phyloP scores from a whole-genome alignment of 2,113 vertebrate genomes.

The Eupsittula cactorum region DNA sequence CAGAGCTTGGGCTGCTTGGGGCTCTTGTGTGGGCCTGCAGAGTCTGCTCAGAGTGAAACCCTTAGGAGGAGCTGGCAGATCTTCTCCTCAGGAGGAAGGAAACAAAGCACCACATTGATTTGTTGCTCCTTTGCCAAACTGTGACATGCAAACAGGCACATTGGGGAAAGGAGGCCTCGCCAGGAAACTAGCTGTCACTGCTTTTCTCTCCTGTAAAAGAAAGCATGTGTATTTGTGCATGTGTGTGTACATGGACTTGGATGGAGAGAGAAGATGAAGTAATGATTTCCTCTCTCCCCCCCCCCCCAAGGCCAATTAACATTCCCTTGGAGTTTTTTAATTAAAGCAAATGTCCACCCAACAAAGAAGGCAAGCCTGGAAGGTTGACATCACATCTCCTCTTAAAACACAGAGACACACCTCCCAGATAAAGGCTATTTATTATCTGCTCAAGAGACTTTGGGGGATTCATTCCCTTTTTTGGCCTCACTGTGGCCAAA shows the following conservation, averaged over 20 bases:
- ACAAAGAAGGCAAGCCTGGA: constrained; percentile 40
- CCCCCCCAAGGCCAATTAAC: constrained; percentile 19
- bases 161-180: not conserved
- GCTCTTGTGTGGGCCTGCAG: not conserved
- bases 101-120: not conserved
- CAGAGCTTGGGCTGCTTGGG: rapidly evolving
- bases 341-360: not conserved
- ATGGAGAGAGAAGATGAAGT: not conserved
- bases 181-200: not conserved
- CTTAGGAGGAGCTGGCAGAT: not conserved
- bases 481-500: constrained; percentile 29
- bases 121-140: not conserved
- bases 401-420: constrained; percentile 49
- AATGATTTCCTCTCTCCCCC: not conserved
- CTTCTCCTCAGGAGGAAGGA: not conserved
- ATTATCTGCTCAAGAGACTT: constrained; percentile 56
- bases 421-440: constrained; percentile 60
- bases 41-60: not conserved
- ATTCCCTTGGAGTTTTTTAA: constrained; percentile 64
- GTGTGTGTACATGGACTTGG: not conserved
- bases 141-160: not conserved
- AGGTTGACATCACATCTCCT: constrained; percentile 51
- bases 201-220: not conserved
- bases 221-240: not conserved
- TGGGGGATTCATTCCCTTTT: constrained; percentile 31